Conservation (phyloP, 2,113 vertebrate genomes). For the rat (Rattus norvegicus) region DNA sequence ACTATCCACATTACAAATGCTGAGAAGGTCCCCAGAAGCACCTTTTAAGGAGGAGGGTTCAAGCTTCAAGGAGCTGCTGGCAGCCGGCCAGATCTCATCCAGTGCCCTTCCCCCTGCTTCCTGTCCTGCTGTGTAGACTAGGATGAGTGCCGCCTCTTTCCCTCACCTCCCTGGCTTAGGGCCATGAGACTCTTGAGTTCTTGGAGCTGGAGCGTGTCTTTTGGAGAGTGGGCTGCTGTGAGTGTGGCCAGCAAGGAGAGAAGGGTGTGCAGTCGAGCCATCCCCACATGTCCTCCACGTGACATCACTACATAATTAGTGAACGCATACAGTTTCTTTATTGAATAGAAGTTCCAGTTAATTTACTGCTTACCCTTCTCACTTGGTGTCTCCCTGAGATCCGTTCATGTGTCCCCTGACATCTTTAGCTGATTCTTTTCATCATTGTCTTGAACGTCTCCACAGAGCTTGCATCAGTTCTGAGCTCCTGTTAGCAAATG, state of each 20-base stretch:
- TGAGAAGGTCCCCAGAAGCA: not conserved
- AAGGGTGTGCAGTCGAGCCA: not conserved
- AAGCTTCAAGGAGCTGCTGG: not conserved
- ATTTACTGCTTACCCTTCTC: not conserved
- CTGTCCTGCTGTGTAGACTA: not conserved
- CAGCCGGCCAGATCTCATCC: not conserved
- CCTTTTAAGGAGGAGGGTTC: not conserved
- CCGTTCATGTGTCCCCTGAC: not conserved
- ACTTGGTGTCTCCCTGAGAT: not conserved
- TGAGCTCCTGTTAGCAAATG: not conserved
- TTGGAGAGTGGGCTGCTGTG: not conserved
- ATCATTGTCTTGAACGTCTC: not conserved
- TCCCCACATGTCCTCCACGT: not conserved
- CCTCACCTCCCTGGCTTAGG: not conserved
- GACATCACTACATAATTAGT: not conserved
- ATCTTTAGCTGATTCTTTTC: constrained; percentile 17
- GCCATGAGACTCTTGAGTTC: not conserved
- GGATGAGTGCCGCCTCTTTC: too few species aligned
- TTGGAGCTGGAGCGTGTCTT: not conserved
- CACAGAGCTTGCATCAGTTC: not conserved
- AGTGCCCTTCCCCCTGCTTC: not conserved
- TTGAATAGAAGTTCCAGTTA: not conserved
- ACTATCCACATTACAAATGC: not conserved
- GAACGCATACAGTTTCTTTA: not conserved
- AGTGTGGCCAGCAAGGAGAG: not conserved